These are phyloP conservation scores for Eubasilissa splendida DNA, from an alignment of 2,888 invertebrate genomes.

Conservation along the genomic window DNA sequence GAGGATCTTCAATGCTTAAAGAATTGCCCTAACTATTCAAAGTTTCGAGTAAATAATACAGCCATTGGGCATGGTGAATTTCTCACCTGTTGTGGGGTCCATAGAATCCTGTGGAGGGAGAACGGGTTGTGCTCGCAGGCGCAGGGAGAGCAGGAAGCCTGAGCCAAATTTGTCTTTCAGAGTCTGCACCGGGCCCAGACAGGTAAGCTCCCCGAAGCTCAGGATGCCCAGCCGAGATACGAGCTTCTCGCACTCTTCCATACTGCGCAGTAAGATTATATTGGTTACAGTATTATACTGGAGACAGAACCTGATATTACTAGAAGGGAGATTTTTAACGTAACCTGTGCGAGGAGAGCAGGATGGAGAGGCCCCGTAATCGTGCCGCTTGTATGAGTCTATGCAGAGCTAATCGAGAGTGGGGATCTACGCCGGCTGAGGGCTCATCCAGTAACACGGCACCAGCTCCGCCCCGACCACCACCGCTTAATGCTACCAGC, in stretches of 20 bases:
- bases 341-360: constrained; percentile 76
- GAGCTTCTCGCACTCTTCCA: constrained; percentile 91
- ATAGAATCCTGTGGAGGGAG: neutral
- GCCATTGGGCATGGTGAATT: no score
- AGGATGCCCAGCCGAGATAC: constrained; percentile 86
- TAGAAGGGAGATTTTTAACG: no score
- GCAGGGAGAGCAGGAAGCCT: constrained; percentile 74
- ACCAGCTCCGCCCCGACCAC: constrained; percentile 52
- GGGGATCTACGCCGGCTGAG: constrained; percentile 80
- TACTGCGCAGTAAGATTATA: constrained; percentile 67
- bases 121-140: constrained; percentile 59
- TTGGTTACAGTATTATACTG: no score
- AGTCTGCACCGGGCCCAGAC: constrained; percentile 81
- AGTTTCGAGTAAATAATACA: no score
- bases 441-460: constrained; percentile 84
- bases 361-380: constrained; percentile 71
- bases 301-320: no score
- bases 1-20: no score
- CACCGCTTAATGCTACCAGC: constrained; percentile 78
- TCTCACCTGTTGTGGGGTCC: constrained; percentile 13
- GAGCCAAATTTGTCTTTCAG: constrained; percentile 81
- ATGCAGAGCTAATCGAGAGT: constrained; percentile 78
- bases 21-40: no score
- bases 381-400: constrained; percentile 72
- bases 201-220: constrained; percentile 81